Conservation (phyloP, 2,888 invertebrate genomes). For the Pristionchus maxplancki region DNA sequence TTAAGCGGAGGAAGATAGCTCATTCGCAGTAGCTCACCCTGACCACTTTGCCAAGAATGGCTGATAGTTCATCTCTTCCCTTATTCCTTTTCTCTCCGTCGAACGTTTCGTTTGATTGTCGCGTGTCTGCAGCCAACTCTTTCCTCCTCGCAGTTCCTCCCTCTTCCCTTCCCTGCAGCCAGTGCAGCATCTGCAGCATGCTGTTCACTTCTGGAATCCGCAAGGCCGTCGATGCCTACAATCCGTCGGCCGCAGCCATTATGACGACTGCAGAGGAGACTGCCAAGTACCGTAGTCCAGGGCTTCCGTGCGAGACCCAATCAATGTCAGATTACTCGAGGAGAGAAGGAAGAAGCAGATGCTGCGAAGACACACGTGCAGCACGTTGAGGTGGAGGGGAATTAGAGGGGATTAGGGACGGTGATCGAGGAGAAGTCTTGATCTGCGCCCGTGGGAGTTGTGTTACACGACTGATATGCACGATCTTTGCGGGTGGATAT, state of each 20-base stretch:
- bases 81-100: neutral
- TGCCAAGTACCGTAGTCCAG: conserved; percentile 54
- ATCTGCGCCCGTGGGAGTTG: neutral
- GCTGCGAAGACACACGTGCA: conserved; percentile 66
- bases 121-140: neutral
- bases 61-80: neutral
- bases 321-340: conserved; percentile 54
- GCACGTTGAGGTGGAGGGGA: conserved; percentile 55
- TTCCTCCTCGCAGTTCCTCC: neutral
- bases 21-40: conserved; percentile 12
- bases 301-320: conserved; percentile 4
- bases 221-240: conserved; percentile 71
- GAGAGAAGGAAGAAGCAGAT: conserved; percentile 64
- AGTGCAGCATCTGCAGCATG: conserved; percentile 59
- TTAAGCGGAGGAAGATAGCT: conserved; percentile 34
- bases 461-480: too few relatives aligned
- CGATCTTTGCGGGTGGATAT: too few relatives aligned
- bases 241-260: conserved; percentile 55
- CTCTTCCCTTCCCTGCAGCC: neutral
- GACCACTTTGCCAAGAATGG: neutral
- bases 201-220: conserved; percentile 75
- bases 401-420: neutral
- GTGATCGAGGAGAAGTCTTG: neutral
- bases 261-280: conserved; percentile 63
- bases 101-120: neutral